Conservation (phyloP, 2,888 invertebrate genomes). For the Polyommatus icarus region DNA sequence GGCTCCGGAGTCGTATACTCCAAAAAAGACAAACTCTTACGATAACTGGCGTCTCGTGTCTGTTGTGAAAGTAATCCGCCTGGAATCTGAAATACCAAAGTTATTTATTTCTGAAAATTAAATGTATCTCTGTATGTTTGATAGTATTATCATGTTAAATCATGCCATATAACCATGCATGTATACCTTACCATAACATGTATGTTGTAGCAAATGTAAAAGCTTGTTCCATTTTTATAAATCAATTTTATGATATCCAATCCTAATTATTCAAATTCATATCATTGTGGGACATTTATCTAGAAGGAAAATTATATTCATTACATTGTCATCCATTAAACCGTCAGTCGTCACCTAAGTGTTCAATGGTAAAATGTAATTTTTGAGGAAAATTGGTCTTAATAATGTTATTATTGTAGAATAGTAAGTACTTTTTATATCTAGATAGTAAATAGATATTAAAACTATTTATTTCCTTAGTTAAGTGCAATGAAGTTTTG, state of each 20-base stretch:
- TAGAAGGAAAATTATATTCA: background rate
- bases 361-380: constrained; percentile 30
- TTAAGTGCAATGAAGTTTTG: background rate
- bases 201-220: background rate
- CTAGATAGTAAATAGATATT: constrained; percentile 17
- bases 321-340: constrained; percentile 16
- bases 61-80: constrained; percentile 83
- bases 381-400: background rate
- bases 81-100: constrained; percentile 87
- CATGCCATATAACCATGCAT: constrained; percentile 46
- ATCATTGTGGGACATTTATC: background rate
- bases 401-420: background rate
- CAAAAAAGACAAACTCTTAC: constrained; percentile 62
- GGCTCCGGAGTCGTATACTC: constrained; percentile 61
- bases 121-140: constrained; percentile 36
- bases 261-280: constrained; percentile 1
- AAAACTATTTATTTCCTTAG: background rate
- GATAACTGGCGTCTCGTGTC: constrained; percentile 83
- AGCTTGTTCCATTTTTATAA: background rate
- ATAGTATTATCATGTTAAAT: constrained; percentile 42
- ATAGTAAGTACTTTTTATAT: constrained; percentile 18
- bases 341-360: constrained; percentile 29
- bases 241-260: background rate
- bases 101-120: constrained; percentile 78
- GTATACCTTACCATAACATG: background rate